Evolutionary conservation across 2,113 vertebrate genomes (phyloP).

Genomic region (Heterotilapia buettikoferi): DNA sequence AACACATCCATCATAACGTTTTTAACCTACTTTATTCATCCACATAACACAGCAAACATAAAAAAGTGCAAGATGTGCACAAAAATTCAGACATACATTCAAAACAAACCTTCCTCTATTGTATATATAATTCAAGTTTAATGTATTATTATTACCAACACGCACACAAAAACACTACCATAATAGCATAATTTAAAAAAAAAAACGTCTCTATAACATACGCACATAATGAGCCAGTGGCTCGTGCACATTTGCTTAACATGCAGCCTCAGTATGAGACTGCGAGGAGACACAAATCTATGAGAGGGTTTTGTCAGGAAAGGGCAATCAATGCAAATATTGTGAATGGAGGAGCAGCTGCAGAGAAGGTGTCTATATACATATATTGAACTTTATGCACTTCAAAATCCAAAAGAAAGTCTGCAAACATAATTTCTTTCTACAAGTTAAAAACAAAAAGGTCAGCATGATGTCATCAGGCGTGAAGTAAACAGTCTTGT

Average conservation of each 20-base stretch:
- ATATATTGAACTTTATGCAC: not conserved
- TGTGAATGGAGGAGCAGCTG: not conserved
- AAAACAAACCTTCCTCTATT: not conserved
- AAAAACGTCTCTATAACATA: not conserved
- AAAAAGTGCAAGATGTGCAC: not conserved
- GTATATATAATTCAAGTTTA: not conserved
- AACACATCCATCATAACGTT: fast-evolving
- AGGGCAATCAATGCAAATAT: not conserved
- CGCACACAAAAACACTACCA: not conserved
- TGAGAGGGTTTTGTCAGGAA: not conserved
- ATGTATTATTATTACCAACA: not conserved
- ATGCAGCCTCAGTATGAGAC: not conserved
- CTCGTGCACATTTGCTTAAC: not conserved
- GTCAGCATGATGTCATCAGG: not conserved
- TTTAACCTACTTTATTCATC: not conserved
- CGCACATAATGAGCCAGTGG: not conserved
- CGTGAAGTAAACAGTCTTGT: not conserved
- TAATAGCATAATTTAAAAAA: not conserved
- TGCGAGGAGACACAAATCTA: not conserved
- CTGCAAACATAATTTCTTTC: not conserved
- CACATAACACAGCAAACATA: not conserved
- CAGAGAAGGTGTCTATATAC: not conserved
- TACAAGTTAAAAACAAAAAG: fast-evolving
- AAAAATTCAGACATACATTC: not conserved
- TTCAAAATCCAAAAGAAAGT: fast-evolving